Evolutionary conservation across 1,140 invertebrate genomes (phyloP), one percentile per base, ranked within the genome.

Genomic region (Macrosteles quadrilineatus): DNA sequence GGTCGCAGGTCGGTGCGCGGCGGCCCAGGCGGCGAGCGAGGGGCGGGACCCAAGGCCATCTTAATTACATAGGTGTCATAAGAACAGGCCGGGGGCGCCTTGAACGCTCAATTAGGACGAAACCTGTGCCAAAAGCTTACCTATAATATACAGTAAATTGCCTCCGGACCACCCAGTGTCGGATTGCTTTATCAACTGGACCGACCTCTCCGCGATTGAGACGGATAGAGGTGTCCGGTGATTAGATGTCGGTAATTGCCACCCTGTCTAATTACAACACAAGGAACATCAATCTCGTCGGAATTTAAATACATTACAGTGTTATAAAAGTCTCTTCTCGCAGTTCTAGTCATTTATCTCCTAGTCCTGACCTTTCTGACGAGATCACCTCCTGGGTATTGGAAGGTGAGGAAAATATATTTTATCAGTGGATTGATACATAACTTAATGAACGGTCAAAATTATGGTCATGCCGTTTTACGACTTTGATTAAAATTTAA

Each of bases 81-180:
- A 59, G 55, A 59, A 59, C 55, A 59, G 55, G 55, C 55, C 55
- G 21, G 21, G 23, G 55, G 55, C 55, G 21, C 55, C 25, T 29
- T 59, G 55, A 59, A 59, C 55, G 55, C 2, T 25, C 55, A 59
- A 59, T 59, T 59, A 59, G 55, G 55, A 2, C 21, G 21, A 25
- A 29, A 59, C 55, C 55, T 59, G 55, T 59, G 55, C 55, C 55
- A 59, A 59, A 59, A 59, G 55, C 55, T 59, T 59, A 59, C 55
- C 55, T 59, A 59, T 59, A 59, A 59, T 59, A 59, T 59, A 59
- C 55, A 59, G 55, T 59, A 59, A 59, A 59, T 59, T 59, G 55
- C 55, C 55, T 14, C 2, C 21, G 23, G 55, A 59, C 55, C 55
- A 59, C 55, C 55, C 23, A n/a, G 55, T n/a, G 9, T 3, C 6